Conservation (phyloP, 2,113 vertebrate genomes). For the Nyctereutes procyonoides region DNA sequence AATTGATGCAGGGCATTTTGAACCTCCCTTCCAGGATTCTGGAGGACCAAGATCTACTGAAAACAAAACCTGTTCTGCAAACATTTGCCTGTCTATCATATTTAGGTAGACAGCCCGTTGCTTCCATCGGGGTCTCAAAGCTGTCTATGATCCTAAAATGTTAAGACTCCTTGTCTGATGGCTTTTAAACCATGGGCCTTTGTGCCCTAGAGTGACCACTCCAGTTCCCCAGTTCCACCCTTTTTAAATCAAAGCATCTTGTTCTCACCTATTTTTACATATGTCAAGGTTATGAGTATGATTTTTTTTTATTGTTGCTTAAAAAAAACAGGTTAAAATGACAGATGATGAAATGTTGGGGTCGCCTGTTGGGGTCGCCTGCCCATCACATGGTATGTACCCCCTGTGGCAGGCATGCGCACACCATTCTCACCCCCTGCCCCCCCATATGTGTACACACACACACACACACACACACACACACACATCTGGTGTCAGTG, state of each 20-base stretch:
- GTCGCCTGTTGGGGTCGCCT: not conserved
- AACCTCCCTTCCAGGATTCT: not conserved
- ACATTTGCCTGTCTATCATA: not conserved
- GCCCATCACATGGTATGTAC: not conserved
- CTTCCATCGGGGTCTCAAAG: not conserved
- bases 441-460: not conserved
- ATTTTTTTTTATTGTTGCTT: slow-evolving; percentile 1
- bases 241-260: not conserved
- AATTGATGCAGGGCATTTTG: not conserved
- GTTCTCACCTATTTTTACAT: not conserved
- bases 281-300: not conserved
- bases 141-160: not conserved
- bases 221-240: not conserved
- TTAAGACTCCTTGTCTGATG: not conserved
- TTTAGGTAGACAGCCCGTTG: not conserved
- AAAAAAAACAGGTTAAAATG: not conserved
- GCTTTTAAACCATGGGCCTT: not conserved
- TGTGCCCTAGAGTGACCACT: not conserved
- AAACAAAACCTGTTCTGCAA: not conserved
- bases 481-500: not conserved
- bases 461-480: not conserved
- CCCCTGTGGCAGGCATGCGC: not conserved
- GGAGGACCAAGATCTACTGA: not conserved
- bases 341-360: not conserved
- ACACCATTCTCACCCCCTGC: not conserved